Evolutionary conservation across 2,797 vertebrate genomes (phyloP).

Genomic region (Holocentrus rufus): DNA sequence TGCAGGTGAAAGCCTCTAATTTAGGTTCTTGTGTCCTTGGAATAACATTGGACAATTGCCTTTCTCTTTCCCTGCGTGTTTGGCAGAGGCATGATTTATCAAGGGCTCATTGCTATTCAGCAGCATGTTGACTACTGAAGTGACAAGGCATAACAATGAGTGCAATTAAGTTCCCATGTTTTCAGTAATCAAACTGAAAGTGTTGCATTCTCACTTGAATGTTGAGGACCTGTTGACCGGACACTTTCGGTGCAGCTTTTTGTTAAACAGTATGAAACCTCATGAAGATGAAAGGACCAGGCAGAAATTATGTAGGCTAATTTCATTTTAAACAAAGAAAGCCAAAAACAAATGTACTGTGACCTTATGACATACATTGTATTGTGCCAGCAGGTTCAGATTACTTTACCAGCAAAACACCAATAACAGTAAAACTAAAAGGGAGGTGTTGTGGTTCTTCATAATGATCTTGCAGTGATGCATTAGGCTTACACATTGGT

Average conservation of each 20-base stretch:
- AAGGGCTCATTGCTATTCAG: constrained; percentile 76
- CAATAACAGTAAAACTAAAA: not conserved
- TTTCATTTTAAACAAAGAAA: not conserved
- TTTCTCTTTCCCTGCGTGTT: constrained; percentile 63
- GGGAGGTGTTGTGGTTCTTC: not conserved
- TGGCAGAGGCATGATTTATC: constrained; percentile 72
- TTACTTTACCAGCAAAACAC: too few relatives aligned
- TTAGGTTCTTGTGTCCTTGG: constrained; percentile 67
- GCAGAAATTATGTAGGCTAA: not conserved
- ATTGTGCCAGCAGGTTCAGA: too few relatives aligned
- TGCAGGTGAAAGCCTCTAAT: constrained; percentile 26
- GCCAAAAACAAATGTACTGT: too few relatives aligned
- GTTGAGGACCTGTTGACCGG: constrained; percentile 58
- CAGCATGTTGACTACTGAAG: constrained; percentile 68
- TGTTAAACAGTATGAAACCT: constrained; percentile 23
- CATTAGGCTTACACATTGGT: not conserved
- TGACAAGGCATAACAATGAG: constrained; percentile 80
- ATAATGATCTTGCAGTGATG: not conserved
- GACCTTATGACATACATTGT: too few relatives aligned
- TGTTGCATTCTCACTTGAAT: constrained; percentile 60
- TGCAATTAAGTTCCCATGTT: constrained; percentile 75
- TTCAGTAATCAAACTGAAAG: constrained; percentile 74
- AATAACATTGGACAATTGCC: constrained; percentile 68
- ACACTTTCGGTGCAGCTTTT: constrained; percentile 26
- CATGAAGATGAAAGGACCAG: constrained; percentile 8